A percentile compares a stretch with the other conserved stretches of the same genome.
Evolutionary conservation across 2,888 invertebrate species (phyloP).

Genomic region (Empis livida): DNA sequence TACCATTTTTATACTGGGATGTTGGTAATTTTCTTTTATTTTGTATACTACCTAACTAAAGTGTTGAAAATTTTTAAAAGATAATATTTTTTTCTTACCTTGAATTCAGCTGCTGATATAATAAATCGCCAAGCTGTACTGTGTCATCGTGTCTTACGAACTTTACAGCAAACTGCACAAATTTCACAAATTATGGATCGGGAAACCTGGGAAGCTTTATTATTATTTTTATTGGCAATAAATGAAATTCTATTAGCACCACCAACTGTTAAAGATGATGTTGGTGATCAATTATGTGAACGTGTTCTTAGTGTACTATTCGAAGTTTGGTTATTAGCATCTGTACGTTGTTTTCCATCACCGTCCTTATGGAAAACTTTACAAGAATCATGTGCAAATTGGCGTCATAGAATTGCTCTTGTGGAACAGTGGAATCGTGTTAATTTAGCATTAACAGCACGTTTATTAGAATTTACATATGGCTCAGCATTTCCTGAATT

Average conservation of each 20-base stretch:
- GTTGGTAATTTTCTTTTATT: constrained; percentile 48
- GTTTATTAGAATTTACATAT: constrained; percentile 76
- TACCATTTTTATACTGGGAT: constrained; percentile 80
- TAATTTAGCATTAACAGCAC: constrained; percentile 75
- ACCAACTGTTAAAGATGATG: constrained; percentile 85
- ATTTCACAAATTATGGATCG: constrained; percentile 62
- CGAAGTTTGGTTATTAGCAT: constrained; percentile 57
- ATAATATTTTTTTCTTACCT: not conserved
- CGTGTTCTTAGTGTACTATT: constrained; percentile 86
- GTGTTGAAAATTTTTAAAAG: not conserved
- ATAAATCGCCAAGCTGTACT: constrained; percentile 88
- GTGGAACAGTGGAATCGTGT: constrained; percentile 93
- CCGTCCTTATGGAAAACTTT: constrained; percentile 93
- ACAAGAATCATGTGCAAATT: constrained; percentile 80
- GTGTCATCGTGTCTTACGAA: constrained; percentile 79
- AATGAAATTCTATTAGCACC: constrained; percentile 86
- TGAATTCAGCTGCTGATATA: constrained; percentile 60
- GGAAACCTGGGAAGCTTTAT: constrained; percentile 82
- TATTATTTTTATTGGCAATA: constrained; percentile 77
- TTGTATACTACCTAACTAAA: too few species aligned
- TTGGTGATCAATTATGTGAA: constrained; percentile 91
- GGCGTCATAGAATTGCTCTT: constrained; percentile 87
- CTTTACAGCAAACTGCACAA: constrained; percentile 67
- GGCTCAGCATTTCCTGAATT: constrained; percentile 70
- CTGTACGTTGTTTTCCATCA: constrained; percentile 74